A percentile compares a stretch with the other conserved stretches of the same genome.
These are phyloP conservation scores for Crypturellus undulatus DNA, from an alignment of 2,113 vertebrate genomes.

Conservation along the genomic window DNA sequence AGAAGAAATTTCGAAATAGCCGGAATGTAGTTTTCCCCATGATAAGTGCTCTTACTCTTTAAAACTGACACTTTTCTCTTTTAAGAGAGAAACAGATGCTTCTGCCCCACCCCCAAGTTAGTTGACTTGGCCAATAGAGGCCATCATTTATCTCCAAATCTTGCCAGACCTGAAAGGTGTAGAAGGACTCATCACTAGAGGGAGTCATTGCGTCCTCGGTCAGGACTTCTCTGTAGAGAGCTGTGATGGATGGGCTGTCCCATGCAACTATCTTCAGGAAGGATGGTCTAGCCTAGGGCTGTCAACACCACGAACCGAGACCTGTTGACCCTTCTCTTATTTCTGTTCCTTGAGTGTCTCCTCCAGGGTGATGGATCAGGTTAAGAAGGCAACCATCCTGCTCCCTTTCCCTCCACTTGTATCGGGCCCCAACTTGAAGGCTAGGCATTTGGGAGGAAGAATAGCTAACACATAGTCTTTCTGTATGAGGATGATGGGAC, in stretches of 20 bases:
- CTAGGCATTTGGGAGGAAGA: background rate
- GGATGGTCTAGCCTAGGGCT: background rate
- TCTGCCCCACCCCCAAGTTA: background rate
- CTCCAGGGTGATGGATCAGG: background rate
- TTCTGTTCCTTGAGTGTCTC: background rate
- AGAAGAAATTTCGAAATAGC: conserved; percentile 2
- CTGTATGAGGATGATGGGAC: background rate
- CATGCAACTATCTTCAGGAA: background rate
- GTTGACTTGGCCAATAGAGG: background rate
- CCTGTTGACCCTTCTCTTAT: background rate
- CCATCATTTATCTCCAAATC: fast-evolving
- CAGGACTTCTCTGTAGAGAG: background rate
- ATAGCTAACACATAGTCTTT: background rate
- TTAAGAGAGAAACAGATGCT: background rate
- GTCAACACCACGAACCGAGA: background rate
- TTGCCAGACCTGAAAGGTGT: background rate
- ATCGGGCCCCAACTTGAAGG: background rate
- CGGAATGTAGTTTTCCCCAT: background rate
- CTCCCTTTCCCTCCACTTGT: background rate
- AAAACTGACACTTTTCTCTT: background rate
- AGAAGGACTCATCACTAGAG: background rate
- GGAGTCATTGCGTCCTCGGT: background rate
- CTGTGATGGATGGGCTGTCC: background rate
- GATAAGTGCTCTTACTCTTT: background rate
- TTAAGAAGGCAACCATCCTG: background rate